Base-by-base conservation (phyloP, 53 echinoderm and acorn worm species). In the Stichopus horrens region DNA sequence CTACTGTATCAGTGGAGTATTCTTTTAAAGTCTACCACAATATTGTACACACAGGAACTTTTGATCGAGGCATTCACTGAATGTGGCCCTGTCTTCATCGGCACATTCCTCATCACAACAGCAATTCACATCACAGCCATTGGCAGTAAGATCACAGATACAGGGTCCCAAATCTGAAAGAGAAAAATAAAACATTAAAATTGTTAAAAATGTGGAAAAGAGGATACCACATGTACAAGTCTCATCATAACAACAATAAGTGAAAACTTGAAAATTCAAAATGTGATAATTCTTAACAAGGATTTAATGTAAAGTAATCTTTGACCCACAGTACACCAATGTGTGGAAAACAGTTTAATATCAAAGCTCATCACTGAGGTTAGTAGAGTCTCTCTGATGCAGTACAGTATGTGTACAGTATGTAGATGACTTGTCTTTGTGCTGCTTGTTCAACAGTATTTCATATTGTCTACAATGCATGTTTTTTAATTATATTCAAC, bases 51-150 rank as follows among this genome's bases (percentile, higher is more conserved):
- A 94, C 94, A 89, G 54, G 59, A 59, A 77, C 20, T 78, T 57
- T 53, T 89, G 86, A 13, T 97, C 94, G 5, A 71, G 54, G 55
- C 97, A 97, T 55, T 90, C 75, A 52, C 91, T 95, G 78, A 97
- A 97, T 8, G 97, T 92, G 2, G 74, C 56, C 8, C 87, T 73
- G 65, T 97, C 97, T 55, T 86, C 92, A 67, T 76, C 18, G 1
- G 92, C 86, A 78, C 97, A 97, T 52, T 97, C 97, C 5, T 80
- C 71, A 88, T 97, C 97, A 94, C 97, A 97, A 81, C 97, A 97
- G 66, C 97, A 97, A 11, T 95, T 97, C 18, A 97, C 95, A 88
- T 97, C 97, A 85, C 97, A 97, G 2, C 91, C 92, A 21, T 93
- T 92, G 2, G 54, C 90, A 7, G 95, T 95, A 77, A 97, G 76